Evolutionary conservation across 2,797 vertebrate species (phyloP), one percentile per base, ranked within the genome.

Genomic region (Aselliscus stoliczkanus): DNA sequence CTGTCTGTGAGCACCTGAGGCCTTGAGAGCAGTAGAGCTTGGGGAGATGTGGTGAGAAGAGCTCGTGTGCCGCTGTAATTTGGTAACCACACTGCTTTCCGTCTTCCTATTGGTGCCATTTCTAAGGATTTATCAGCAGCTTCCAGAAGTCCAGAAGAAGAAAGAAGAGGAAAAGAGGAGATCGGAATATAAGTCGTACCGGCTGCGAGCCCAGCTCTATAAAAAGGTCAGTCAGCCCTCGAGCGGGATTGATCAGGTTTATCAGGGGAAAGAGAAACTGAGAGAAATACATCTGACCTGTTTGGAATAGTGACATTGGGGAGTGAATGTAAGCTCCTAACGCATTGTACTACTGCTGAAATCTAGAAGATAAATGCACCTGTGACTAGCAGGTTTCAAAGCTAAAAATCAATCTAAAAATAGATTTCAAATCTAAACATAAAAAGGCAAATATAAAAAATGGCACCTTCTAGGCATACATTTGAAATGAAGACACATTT

Each of bases 101-200:
- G 18, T 97, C 54, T 94, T 75, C n/a, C 58, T 44, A 10, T 47
- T 20, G 37, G 42, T 83, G 44, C 80, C 70, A 3, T 95, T 82
- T 18, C 8, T 29, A 90, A 99, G 99, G 97, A 99, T 99, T 58
- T 99, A 99, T 20, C 98, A 99, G 94, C 99, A 98, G 97, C 99
- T 99, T 8, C 99, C 99, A 0, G 99, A 99, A 97, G 99, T 99
- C 81, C 98, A 97, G 94, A 98, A 98, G 95, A 99, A 97, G 95
- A 97, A 97, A 93, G 99, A 99, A 77, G 99, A 99, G 62, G 99
- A 99, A 52, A 98, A 97, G 82, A 98, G 99, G 69, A 99, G 73
- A 93, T 98, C 95, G 0, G 99, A 99, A 93, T 99, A 99, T 69
- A 97, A 73, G 56, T 98, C 98, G 0, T 99, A 99, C 96, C 98